These are phyloP conservation scores for Spisula subtruncata DNA, from an alignment of 2,888 invertebrate genomes.

Conservation along the genomic window DNA sequence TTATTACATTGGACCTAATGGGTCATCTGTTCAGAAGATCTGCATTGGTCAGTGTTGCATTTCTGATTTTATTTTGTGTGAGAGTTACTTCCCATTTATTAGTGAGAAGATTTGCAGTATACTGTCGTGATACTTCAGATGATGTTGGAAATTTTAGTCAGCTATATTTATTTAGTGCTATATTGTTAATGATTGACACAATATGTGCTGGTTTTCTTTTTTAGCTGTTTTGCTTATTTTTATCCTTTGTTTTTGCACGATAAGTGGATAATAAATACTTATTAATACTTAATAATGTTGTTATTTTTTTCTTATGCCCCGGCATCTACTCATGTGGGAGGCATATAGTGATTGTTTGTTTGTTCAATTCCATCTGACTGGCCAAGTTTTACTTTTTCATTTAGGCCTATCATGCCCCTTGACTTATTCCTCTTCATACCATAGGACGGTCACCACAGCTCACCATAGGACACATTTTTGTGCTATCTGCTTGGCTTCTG, in stretches of 20 bases:
- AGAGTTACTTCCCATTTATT: not conserved
- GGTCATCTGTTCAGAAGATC: not conserved
- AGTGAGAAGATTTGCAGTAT: not conserved
- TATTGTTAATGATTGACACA: not conserved
- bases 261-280: not conserved
- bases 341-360: no score
- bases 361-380: no score
- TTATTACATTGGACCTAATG: no score
- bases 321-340: no score
- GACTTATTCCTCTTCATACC: no score
- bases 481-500: no score
- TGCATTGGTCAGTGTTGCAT: not conserved
- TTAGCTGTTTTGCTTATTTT: not conserved
- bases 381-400: no score
- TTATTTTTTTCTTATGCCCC: no score
- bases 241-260: not conserved
- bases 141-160: not conserved
- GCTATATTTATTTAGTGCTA: conserved; percentile 3
- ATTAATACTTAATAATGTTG: not conserved
- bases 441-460: no score
- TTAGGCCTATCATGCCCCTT: no score
- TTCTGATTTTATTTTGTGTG: not conserved
- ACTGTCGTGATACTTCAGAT: not conserved
- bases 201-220: not conserved
- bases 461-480: no score